Evolutionary conservation across 2,797 vertebrate species (phyloP).

Genomic region (Eulemur albifrons): DNA sequence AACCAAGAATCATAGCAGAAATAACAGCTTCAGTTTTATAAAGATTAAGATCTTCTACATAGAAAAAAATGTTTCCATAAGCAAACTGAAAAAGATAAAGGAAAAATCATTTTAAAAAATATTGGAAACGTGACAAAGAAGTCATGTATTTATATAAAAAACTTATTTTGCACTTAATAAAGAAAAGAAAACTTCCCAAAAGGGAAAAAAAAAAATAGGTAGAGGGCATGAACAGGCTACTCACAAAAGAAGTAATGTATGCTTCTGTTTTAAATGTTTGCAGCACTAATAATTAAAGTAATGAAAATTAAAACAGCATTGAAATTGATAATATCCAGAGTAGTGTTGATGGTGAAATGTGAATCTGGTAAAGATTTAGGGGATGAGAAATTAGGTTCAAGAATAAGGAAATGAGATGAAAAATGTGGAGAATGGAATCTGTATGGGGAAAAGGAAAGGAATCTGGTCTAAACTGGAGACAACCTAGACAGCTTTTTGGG

Average conservation of each 20-base stretch:
- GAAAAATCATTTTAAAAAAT: background rate
- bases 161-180: background rate
- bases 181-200: background rate
- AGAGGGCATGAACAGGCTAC: background rate
- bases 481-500: background rate
- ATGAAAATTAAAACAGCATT: background rate
- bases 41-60: background rate
- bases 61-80: background rate
- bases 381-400: background rate
- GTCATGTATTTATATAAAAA: background rate
- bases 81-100: background rate
- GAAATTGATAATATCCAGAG: background rate
- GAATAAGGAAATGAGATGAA: background rate
- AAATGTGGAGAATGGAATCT: background rate
- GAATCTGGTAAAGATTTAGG: background rate
- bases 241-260: background rate
- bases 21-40: slow-evolving; percentile 25
- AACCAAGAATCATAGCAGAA: background rate
- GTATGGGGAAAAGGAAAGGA: background rate
- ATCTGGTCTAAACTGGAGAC: background rate
- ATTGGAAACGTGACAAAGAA: background rate
- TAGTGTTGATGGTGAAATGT: background rate
- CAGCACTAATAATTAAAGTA: background rate
- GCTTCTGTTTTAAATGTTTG: background rate
- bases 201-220: too few species aligned